A percentile compares a stretch with the other conserved stretches of the same genome.
phyloP scores from a whole-genome alignment of 2,888 invertebrate genomes.

The Tricholauxania praeusta region DNA sequence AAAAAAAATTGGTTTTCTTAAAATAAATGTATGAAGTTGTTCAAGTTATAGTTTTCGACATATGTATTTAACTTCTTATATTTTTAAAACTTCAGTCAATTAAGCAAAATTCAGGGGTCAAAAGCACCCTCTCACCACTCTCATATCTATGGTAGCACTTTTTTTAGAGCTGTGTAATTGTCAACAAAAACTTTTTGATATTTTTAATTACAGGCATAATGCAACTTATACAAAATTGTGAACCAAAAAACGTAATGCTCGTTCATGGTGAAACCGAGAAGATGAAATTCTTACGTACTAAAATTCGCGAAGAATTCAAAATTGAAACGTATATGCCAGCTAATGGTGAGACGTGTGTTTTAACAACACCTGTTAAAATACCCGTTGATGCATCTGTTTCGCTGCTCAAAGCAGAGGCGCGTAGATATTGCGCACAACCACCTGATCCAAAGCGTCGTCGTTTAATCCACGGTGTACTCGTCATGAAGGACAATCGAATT shows the following conservation, averaged over 20 bases:
- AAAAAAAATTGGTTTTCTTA: too few relatives aligned
- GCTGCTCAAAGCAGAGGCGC: constrained; percentile 84
- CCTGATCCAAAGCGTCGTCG: constrained; percentile 91
- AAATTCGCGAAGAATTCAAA: constrained; percentile 93
- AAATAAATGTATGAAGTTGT: too few relatives aligned
- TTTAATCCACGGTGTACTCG: constrained; percentile 86
- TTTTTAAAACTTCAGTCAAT: too few relatives aligned
- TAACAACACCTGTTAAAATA: constrained; percentile 88
- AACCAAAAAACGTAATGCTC: constrained; percentile 95
- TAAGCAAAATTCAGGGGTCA: too few relatives aligned
- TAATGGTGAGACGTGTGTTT: constrained; percentile 95
- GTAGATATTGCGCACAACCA: constrained; percentile 82
- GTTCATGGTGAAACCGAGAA: constrained; percentile 99
- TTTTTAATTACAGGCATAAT: constrained; percentile 72
- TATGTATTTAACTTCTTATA: too few relatives aligned
- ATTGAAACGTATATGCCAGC: constrained; percentile 96
- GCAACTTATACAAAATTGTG: constrained; percentile 98
- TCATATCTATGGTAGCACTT: background rate
- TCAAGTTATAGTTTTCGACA: too few relatives aligned
- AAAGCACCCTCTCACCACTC: background rate
- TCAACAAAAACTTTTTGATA: background rate
- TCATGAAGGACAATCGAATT: constrained; percentile 88
- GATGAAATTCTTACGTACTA: constrained; percentile 97
- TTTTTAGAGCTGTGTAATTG: background rate
- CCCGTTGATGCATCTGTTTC: constrained; percentile 90